Evolutionary conservation across 2,113 vertebrate genomes (phyloP).

Genomic region (Anarhynchus alexandrinus): DNA sequence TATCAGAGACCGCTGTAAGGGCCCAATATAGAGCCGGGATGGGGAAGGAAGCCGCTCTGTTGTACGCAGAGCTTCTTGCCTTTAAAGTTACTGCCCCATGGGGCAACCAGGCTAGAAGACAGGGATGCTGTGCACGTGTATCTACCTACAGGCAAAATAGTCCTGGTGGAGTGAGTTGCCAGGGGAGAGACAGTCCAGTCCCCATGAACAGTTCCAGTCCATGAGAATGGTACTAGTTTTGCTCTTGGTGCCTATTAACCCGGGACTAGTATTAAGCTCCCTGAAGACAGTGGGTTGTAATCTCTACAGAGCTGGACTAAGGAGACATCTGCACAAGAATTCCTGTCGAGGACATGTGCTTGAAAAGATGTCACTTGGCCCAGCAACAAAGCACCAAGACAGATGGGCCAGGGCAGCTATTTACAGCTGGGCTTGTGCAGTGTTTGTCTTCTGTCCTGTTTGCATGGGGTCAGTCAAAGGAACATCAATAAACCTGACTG

Average conservation of each 20-base stretch:
- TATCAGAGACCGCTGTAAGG: fast-evolving
- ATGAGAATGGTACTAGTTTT: neutral
- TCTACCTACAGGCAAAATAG: neutral
- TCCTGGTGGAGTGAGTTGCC: neutral
- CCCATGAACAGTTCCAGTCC: neutral
- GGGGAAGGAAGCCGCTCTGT: neutral
- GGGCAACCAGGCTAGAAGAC: neutral
- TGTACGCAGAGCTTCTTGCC: neutral
- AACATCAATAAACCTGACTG: neutral
- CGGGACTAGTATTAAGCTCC: neutral
- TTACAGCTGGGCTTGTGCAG: neutral
- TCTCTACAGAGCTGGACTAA: neutral
- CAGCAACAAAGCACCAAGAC: neutral
- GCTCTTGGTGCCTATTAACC: neutral
- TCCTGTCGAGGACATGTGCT: neutral
- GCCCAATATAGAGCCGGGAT: neutral
- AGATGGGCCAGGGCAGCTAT: neutral
- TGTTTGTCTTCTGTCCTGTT: neutral
- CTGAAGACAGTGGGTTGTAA: neutral
- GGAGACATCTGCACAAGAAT: neutral
- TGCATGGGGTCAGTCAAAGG: neutral
- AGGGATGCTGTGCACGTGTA: neutral
- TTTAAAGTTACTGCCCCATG: neutral
- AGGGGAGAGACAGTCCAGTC: neutral
- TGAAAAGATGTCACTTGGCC: neutral